Conservation (phyloP, 1,140 invertebrate species). For the Brachionus plicatilis region DNA sequence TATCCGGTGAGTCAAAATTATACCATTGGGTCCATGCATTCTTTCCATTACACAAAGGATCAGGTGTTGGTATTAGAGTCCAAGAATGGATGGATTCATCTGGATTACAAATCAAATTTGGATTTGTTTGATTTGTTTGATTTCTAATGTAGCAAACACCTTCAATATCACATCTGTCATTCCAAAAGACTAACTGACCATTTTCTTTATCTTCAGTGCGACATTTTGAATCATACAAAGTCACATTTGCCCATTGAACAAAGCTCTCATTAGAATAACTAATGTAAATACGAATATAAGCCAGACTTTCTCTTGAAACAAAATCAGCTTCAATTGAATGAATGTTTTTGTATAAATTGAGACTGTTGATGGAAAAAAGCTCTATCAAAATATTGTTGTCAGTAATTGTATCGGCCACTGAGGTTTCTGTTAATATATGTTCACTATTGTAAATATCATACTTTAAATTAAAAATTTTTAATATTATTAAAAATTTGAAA, state of each 20-base stretch:
- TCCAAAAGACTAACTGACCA: not conserved
- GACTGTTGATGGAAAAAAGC: not conserved
- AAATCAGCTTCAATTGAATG: not conserved
- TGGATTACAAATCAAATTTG: constrained; percentile 22
- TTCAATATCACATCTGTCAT: constrained; percentile 26
- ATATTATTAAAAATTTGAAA: no score
- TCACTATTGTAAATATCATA: not conserved
- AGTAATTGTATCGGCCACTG: not conserved
- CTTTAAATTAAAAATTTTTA: no score
- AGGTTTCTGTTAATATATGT: not conserved
- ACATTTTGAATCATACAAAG: constrained; percentile 25
- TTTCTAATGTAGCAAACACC: constrained; percentile 30
- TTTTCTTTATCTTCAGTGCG: not conserved
- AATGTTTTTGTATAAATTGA: constrained; percentile 1
- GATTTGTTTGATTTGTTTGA: not conserved
- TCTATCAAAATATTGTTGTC: not conserved
- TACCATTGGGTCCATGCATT: constrained; percentile 14
- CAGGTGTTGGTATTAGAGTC: not conserved
- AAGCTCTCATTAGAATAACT: not conserved
- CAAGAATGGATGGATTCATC: not conserved
- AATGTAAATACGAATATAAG: not conserved
- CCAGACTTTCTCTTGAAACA: not conserved
- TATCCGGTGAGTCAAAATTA: not conserved
- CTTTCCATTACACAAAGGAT: constrained; percentile 29
- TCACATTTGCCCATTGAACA: not conserved